Evolutionary conservation across 92 coral and sea anemone genomes (phyloP), one percentile per base, ranked within the genome.

Genomic region (Actinernus sp.): DNA sequence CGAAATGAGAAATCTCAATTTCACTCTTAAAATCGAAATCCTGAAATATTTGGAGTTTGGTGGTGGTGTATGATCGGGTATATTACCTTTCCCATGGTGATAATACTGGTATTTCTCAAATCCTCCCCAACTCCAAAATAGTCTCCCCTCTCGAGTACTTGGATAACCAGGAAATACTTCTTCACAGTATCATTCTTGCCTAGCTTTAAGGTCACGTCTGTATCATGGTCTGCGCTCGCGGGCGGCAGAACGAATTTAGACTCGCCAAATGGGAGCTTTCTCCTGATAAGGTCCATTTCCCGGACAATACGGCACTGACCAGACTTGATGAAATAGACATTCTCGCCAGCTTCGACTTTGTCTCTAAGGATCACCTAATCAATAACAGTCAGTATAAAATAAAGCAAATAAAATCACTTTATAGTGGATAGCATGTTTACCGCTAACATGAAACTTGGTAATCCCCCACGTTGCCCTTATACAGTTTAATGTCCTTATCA

Each of bases 91-190:
- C 79, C 87, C 20, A 64, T 86, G 3, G 91, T 85, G 16, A 93
- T 70, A 40, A 93, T 75, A 66, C 74, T 49, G 54, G 83, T 79
- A 20, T 86, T 70, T 6, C 56, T 57, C 8, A 84, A 58, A 29
- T 93, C 88, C 49, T 93, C 93, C 24, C 98, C 98, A 26, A 89
- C 96, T 12, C 98, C 98, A 59, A 89, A 93, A 55, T 47, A 79
- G 19, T 88, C 91, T 26, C 93, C 93, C 60, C 82, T 65, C 32
- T 76, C 71, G 36, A 93, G 53, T 9, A 45, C 61, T 26, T 69
- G 55, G 4, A 93, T 58, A 10, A 87, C 82, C 26, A 93, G 81
- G 45, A 72, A 89, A 6, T 78, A 51, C 65, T 76, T 76, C 54
- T 79, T 85, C 49, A 74, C 61, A 5, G 63, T 58, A 53, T 78